Base-by-base conservation (phyloP, 2,113 vertebrate species). In the Vidua chalybeata region DNA sequence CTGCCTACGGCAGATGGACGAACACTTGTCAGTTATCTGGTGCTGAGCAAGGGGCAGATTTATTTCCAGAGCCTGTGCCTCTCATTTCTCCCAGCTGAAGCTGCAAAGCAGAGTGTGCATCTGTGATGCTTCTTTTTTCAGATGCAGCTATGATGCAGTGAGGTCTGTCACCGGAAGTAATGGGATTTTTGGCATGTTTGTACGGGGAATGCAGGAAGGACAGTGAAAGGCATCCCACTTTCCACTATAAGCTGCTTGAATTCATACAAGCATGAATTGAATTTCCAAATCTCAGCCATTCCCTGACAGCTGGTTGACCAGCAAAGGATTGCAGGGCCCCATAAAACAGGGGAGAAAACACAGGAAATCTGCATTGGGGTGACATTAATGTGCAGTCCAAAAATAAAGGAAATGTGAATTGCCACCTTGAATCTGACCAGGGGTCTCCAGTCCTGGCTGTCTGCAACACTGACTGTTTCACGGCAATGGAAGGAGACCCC, bases 21-120 rank as follows among this genome's bases (percentile, higher is more conserved):
- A 99, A 99, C 98, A 99, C 98, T 99, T 98, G 98, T 98, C 98
- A 58, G 96, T 97, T 98, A 98, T 98, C 98, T 97, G 98, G 98
- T 98, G 95, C 94, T 75, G 43, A 28, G 78, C 18, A 19, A 97
- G 97, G 94, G 93, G 95, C 97, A 98, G 98, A 99, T 99, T 99
- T 98, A 99, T 98, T 98, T 98, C 97, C 96, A 97, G 94, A 96
- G 97, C 96, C 96, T 97, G 95, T 88, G 97, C 98, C 97, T 98
- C 97, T 98, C 96, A 98, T 99, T 98, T 97, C 97, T 99, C 98
- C 98, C 95, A 89, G 87, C 96, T 97, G 97, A 97, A 97, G 98
- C 98, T 98, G 96, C 87, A 98, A 97, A 97, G 96, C 97, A 97
- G 91, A 97, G 69, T 55, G 80, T 75, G 88, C 97, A 98, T 97